Evolutionary conservation across 2,888 invertebrate species (phyloP).

Genomic region (Uloborus plumipes): DNA sequence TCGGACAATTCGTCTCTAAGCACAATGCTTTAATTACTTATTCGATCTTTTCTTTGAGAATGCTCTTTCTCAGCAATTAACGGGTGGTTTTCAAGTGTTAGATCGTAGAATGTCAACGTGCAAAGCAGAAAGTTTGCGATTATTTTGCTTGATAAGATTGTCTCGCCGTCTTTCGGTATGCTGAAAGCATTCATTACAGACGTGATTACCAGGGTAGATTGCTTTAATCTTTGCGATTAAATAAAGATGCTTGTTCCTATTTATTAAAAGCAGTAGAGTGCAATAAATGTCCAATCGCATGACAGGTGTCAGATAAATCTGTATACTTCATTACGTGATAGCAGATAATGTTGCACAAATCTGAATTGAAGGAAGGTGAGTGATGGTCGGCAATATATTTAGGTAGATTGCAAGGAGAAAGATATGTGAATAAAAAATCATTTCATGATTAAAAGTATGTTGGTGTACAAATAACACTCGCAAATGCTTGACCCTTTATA

Average conservation of each 20-base stretch:
- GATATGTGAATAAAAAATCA: too few relatives aligned
- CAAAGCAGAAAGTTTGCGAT: neutral
- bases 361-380: too few relatives aligned
- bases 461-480: too few relatives aligned
- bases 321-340: too few relatives aligned
- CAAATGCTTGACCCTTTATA: too few relatives aligned
- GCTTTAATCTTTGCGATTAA: neutral
- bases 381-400: too few relatives aligned
- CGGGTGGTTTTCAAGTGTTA: conserved; percentile 11
- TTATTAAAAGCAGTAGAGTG: neutral
- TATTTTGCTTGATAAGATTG: conserved; percentile 32
- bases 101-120: conserved; percentile 34
- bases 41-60: conserved; percentile 36
- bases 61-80: conserved; percentile 45
- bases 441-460: too few relatives aligned
- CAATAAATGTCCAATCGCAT: too few relatives aligned
- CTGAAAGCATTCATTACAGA: neutral
- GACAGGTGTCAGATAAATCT: too few relatives aligned
- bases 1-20: conserved; percentile 49
- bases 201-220: neutral
- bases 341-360: too few relatives aligned
- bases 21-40: conserved; percentile 61
- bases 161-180: neutral
- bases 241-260: neutral
- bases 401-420: too few relatives aligned